Evolutionary conservation across 2,113 vertebrate genomes (phyloP).

Genomic region (Prochilodus magdalenae): DNA sequence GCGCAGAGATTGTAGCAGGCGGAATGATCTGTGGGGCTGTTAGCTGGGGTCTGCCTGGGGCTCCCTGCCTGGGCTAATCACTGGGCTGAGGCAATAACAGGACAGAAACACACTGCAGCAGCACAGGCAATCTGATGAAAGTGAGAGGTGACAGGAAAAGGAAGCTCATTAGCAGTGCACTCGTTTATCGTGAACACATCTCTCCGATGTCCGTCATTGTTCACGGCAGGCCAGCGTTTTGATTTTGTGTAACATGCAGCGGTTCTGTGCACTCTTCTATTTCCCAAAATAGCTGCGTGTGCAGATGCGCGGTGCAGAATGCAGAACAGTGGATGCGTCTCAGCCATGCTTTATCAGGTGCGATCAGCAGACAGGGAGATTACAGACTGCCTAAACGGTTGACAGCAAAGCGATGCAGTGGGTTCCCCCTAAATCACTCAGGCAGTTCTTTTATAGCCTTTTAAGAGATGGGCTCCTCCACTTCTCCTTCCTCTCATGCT

Average conservation of each 20-base stretch:
- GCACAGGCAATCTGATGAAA: conserved; percentile 45
- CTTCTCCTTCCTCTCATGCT: neutral
- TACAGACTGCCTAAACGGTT: conserved; percentile 10
- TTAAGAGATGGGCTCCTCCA: neutral
- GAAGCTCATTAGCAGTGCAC: conserved; percentile 19
- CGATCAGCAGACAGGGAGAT: conserved; percentile 27
- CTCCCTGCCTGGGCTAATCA: conserved; percentile 67
- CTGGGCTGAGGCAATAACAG: conserved; percentile 72
- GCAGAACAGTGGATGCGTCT: neutral
- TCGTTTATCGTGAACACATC: neutral
- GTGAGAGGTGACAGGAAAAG: conserved; percentile 27
- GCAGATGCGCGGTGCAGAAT: neutral
- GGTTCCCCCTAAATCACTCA: neutral
- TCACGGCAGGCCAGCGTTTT: conserved; percentile 19
- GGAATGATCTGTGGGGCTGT: conserved; percentile 19
- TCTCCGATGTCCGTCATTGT: neutral
- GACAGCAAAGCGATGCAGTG: neutral
- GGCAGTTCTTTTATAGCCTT: neutral
- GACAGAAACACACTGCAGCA: conserved; percentile 54
- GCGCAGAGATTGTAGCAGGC: neutral
- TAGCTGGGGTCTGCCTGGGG: conserved; percentile 45
- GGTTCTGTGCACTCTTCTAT: neutral
- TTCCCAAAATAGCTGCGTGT: neutral
- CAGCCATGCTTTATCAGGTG: conserved; percentile 19
- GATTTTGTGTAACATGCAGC: neutral